A percentile compares a stretch with the other conserved stretches of the same genome.
Evolutionary conservation across 2,113 vertebrate species (phyloP).

Genomic region (Oplegnathus fasciatus): DNA sequence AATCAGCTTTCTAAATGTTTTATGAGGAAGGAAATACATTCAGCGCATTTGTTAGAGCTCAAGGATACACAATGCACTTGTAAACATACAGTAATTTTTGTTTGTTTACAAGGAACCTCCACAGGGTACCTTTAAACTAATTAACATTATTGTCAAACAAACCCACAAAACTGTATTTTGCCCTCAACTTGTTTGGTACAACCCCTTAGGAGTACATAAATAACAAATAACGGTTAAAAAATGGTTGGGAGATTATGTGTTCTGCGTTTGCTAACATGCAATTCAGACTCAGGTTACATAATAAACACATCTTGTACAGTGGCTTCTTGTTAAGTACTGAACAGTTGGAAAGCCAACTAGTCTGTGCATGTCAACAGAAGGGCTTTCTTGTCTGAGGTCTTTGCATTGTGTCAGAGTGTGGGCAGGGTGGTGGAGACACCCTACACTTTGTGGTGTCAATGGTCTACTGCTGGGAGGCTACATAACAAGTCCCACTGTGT

Average conservation of each 20-base stretch:
- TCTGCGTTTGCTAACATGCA: background rate
- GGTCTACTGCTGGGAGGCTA: slow-evolving; percentile 34
- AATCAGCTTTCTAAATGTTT: background rate
- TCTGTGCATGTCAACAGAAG: background rate
- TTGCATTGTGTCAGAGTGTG: slow-evolving; percentile 31
- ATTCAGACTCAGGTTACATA: background rate
- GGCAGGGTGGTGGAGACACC: slow-evolving; percentile 9
- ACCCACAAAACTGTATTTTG: slow-evolving; percentile 6
- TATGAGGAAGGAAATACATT: too few relatives aligned
- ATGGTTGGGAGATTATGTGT: background rate
- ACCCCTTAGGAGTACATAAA: background rate
- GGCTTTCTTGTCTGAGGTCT: slow-evolving; percentile 24
- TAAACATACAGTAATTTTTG: background rate
- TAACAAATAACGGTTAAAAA: background rate
- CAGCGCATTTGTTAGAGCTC: too few relatives aligned
- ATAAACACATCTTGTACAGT: background rate
- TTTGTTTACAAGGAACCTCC: slow-evolving; percentile 11
- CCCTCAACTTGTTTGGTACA: background rate
- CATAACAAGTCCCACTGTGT: slow-evolving; percentile 68
- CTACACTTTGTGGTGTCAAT: slow-evolving; percentile 39
- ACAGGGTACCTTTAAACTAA: background rate
- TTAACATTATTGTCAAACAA: background rate
- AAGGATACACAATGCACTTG: background rate
- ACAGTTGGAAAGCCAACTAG: background rate
- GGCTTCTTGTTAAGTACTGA: background rate